Percentiles rank a stretch among this genome's conserved stretches.
Evolutionary conservation across 2,888 invertebrate species (phyloP).

Genomic region (Flabesymbios commensalis): DNA sequence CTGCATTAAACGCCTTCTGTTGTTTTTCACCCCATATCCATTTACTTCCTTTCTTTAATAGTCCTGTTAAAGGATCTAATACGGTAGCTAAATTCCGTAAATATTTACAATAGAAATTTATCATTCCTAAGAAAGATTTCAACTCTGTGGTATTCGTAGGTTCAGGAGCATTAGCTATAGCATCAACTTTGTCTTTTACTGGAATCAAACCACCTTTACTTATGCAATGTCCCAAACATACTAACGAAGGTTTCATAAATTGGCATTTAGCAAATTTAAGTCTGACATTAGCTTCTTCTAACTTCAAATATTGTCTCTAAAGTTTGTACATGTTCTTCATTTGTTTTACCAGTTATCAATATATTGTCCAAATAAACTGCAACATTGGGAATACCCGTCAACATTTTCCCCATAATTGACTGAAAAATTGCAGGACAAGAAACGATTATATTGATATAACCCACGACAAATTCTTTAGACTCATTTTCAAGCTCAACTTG

Average conservation of each 20-base stretch:
- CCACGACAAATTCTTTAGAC: conserved; percentile 5
- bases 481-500: background rate
- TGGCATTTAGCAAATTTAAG: background rate
- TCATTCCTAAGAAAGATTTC: background rate
- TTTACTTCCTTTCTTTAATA: background rate
- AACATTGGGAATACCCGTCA: background rate
- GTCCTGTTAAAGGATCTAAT: background rate
- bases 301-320: background rate
- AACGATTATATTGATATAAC: background rate
- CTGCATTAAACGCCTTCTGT: background rate
- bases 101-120: background rate
- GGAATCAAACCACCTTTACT: background rate
- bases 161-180: background rate
- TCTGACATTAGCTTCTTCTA: background rate
- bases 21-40: background rate
- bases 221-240: background rate
- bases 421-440: conserved; percentile 3
- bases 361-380: background rate
- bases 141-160: conserved; percentile 2
- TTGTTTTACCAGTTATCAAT: background rate
- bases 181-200: background rate
- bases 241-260: background rate
- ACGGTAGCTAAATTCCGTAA: background rate
- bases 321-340: conserved; percentile 2
- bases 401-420: background rate